A percentile compares a stretch with the other conserved stretches of the same genome.
These are phyloP conservation scores for Ceryle rudis DNA, from an alignment of 2,797 vertebrate species.

Conservation along the genomic window DNA sequence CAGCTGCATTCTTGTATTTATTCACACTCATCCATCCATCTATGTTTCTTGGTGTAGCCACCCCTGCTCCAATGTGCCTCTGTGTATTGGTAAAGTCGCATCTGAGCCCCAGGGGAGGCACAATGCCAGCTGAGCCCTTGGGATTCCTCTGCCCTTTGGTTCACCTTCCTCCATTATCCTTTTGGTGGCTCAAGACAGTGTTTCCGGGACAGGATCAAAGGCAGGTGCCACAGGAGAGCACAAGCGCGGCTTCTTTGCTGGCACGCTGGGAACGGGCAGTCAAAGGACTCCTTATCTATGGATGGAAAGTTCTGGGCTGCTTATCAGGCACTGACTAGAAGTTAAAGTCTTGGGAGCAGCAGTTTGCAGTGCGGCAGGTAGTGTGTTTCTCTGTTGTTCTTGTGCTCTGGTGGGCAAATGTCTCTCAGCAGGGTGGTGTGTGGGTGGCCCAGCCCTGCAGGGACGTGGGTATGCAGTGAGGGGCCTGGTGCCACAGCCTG, in stretches of 20 bases:
- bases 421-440: background rate
- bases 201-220: conserved; percentile 13
- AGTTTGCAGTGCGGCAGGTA: background rate
- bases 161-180: background rate
- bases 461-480: background rate
- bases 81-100: background rate
- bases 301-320: conserved; percentile 51
- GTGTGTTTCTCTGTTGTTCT: background rate
- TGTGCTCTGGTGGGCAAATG: background rate
- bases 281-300: conserved; percentile 39
- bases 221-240: background rate
- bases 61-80: background rate
- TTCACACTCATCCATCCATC: background rate
- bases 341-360: background rate
- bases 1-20: background rate
- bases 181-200: background rate
- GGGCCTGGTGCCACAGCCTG: background rate
- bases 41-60: background rate
- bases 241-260: background rate
- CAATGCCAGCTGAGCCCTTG: background rate
- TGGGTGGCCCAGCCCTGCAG: background rate
- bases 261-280: background rate
- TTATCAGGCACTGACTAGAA: conserved; percentile 27
- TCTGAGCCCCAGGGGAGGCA: background rate
- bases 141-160: background rate